phyloP scores from a whole-genome alignment of 2,888 invertebrate species.

The Eupsilia transversa region DNA sequence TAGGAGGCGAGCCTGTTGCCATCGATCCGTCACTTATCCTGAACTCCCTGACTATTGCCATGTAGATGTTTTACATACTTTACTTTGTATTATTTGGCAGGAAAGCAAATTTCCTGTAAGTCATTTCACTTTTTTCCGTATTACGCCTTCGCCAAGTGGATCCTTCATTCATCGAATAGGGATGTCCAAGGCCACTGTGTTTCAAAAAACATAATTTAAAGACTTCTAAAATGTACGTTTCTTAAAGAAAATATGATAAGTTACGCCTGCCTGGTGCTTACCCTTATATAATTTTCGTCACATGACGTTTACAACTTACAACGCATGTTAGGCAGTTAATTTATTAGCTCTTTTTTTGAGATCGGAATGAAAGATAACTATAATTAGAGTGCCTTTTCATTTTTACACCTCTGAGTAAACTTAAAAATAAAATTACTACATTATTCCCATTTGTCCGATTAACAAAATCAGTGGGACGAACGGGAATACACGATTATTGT shows the following conservation, averaged over 20 bases:
- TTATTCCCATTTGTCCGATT: too few species aligned
- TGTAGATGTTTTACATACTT: too few species aligned
- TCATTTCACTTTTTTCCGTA: not conserved
- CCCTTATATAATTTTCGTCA: slow-evolving; percentile 21
- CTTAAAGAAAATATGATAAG: not conserved
- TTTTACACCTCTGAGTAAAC: slow-evolving; percentile 21
- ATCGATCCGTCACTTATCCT: too few species aligned
- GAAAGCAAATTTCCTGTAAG: not conserved
- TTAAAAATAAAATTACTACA: too few species aligned
- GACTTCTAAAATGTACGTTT: not conserved
- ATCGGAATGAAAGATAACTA: slow-evolving; percentile 17
- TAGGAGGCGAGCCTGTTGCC: too few species aligned
- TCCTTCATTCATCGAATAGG: not conserved
- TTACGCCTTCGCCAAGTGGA: not conserved
- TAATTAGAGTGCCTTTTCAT: slow-evolving; percentile 25
- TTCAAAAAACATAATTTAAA: not conserved
- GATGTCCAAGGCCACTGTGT: not conserved
- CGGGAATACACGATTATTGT: too few species aligned
- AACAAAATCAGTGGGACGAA: too few species aligned
- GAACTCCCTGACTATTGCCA: not conserved
- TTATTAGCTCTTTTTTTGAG: slow-evolving; percentile 25
- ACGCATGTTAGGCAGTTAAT: slow-evolving; percentile 15
- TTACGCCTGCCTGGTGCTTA: not conserved
- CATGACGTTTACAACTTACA: slow-evolving; percentile 22
- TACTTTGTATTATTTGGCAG: too few species aligned